phyloP scores from a whole-genome alignment of 2,797 vertebrate species.

The Sebastolobus alascanus region DNA sequence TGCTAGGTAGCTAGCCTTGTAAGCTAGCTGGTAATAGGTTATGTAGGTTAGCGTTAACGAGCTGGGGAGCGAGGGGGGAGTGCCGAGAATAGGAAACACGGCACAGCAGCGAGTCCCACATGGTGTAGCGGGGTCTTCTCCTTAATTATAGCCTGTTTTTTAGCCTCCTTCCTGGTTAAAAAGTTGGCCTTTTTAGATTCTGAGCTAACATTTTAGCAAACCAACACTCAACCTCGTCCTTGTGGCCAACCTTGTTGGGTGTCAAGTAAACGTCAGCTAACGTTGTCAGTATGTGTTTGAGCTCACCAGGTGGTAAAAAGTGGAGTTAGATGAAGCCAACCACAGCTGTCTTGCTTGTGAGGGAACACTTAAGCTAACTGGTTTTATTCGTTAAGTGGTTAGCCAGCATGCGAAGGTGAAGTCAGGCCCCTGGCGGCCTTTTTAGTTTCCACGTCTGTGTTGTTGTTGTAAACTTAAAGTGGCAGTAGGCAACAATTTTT shows the following conservation, averaged over 20 bases:
- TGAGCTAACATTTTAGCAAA: slow-evolving; percentile 46
- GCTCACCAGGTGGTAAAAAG: background rate
- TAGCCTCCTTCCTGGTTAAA: slow-evolving; percentile 20
- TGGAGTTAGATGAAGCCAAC: slow-evolving; percentile 7
- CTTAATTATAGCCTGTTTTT: slow-evolving; percentile 12
- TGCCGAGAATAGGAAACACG: slow-evolving; percentile 46
- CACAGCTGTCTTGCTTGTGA: slow-evolving; percentile 7
- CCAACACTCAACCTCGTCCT: slow-evolving; percentile 68
- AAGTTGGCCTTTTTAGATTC: slow-evolving; percentile 49
- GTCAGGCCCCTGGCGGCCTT: slow-evolving; percentile 57
- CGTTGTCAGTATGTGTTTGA: background rate
- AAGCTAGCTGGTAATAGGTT: slow-evolving; percentile 44
- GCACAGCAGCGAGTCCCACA: slow-evolving; percentile 21
- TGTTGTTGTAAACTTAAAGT: slow-evolving; percentile 61
- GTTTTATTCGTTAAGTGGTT: slow-evolving; percentile 27
- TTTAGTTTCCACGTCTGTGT: slow-evolving; percentile 28
- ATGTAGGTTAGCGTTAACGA: slow-evolving; percentile 62
- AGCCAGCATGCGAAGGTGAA: slow-evolving; percentile 49
- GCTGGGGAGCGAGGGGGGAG: slow-evolving; percentile 50
- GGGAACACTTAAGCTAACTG: slow-evolving; percentile 36
- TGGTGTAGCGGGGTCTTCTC: slow-evolving; percentile 8
- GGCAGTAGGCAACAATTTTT: no score
- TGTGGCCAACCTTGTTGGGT: slow-evolving; percentile 78
- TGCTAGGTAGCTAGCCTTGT: slow-evolving; percentile 56
- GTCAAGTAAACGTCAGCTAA: background rate